Evolutionary conservation across 23 tunicate genomes (phyloP), one percentile per base, ranked within the genome.

Genomic region (Corella eumyota): DNA sequence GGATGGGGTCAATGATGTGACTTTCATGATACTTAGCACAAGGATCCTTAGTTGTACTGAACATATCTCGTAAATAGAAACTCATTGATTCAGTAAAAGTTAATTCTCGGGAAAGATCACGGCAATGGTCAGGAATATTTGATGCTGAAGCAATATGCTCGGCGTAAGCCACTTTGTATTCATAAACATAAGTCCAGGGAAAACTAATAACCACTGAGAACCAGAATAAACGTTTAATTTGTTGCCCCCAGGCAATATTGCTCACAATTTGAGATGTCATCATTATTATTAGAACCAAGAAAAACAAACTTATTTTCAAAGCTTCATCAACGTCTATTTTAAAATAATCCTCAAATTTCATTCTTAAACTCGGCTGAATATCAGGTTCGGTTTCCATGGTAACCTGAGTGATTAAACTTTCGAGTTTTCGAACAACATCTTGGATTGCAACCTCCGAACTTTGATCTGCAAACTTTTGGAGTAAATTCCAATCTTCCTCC

Each of bases 301-400:
- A 0, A 45, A 71, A 21, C 35, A 51, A 3, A 48, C 60, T 31
- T 33, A 58, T 24, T 78, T 62, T 62, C 3, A 65, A 4, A 24
- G 51, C 76, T 1, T 80, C 90, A 6, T 65, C 24, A 0, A 62
- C 32, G 4, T 62, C 28, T n/a, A 72, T 47, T 46, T 50, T 68
- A 56, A 80, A 65, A 20, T 53, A 44, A 62, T 71, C 74, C 34
- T 80, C 90, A 58, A 80, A 80, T 48, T 65, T 80, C 72, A 61
- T 62, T 20, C 11, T 33, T 62, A 56, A 71, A 38, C 45, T 23
- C 21, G 49, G 38, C 3, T 60, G 22, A 15, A 29, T 44, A 34
- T 23, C 38, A 2, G 33, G 30, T 21, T 31, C 9, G 19, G 65
- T n/a, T n/a, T n/a, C 24, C 6, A 36, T 5, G 17, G 61, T 54